Evolutionary conservation across 2,888 invertebrate species (phyloP), one percentile per base, ranked within the genome.

Genomic region (Machimus rusticus): DNA sequence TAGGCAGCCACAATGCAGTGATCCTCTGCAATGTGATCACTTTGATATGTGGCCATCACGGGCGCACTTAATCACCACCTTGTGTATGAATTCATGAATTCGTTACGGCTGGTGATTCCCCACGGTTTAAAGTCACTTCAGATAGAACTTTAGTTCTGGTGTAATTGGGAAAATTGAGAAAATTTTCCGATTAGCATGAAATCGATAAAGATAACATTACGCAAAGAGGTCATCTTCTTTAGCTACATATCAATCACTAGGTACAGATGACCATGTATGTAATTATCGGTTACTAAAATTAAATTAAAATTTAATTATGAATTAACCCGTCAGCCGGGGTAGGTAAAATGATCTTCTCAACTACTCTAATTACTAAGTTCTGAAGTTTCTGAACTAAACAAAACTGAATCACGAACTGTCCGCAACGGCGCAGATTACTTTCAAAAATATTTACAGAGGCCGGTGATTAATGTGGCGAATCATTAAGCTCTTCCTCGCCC

Each of bases 1-100:
- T 78, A 78, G 78, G 78, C 43, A 78, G 43, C 78, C 78, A 78
- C 78, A 78, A 43, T 78, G 78, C 78, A 78, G 43, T 43, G 43
- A 78, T 43, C 78, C 23, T 43, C 78, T 78, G 78, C 78, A 78
- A 43, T 78, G 78, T 43, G 19, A 37, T 28, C 37, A 39, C 39
- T 78, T 39, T 19, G 5, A 43, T 78, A 78, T 39, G 34, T 77
- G 78, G 43, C 78, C 43, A 78, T 78, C 19, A 78, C 78, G 12
- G 23, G 78, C 43, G 66, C 43, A 19, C 39, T 78, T 43, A 78
- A 78, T 78, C 78, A 23, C 78, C 39, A 43, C 34, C 39, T 66
- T 23, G 66, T 66, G 51, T 51, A n/a, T 51, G 23, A 14, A 78
- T 46, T 37, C 37, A 19, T 46, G 23, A 19, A 78, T 78, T 43